Conservation (phyloP, 2,113 vertebrate genomes). For the Crotalus horridus region DNA sequence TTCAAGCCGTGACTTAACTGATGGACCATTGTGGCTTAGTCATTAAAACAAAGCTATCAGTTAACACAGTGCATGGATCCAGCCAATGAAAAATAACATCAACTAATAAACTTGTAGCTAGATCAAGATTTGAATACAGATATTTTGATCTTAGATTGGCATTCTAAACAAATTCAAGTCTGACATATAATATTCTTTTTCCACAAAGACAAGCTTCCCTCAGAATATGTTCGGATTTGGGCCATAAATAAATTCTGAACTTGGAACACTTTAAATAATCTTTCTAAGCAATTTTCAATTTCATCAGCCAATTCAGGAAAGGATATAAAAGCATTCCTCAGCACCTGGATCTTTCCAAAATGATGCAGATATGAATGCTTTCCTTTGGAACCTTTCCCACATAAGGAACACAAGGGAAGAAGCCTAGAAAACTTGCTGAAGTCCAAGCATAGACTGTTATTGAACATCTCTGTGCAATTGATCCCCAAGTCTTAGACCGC, state of each 20-base stretch:
- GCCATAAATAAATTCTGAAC: neutral
- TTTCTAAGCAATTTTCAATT: neutral
- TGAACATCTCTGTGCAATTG: neutral
- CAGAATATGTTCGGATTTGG: neutral
- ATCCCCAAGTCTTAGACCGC: neutral
- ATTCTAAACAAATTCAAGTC: neutral
- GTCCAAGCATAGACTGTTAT: neutral
- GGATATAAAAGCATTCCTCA: neutral
- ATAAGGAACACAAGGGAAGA: neutral
- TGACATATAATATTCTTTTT: neutral
- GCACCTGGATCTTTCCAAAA: neutral
- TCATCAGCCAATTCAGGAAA: neutral
- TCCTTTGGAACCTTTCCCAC: neutral
- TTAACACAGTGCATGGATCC: neutral
- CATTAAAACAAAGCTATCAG: neutral
- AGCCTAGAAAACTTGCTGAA: neutral
- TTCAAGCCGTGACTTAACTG: neutral
- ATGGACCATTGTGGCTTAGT: neutral
- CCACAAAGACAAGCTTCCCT: neutral
- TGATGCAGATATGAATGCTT: neutral
- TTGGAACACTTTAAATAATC: neutral
- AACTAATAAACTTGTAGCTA: neutral
- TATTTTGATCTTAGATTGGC: neutral
- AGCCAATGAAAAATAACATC: neutral
- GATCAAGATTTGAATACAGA: neutral